Evolutionary conservation across 1,140 invertebrate species (phyloP).

Genomic region (Heliconius hermathena): DNA sequence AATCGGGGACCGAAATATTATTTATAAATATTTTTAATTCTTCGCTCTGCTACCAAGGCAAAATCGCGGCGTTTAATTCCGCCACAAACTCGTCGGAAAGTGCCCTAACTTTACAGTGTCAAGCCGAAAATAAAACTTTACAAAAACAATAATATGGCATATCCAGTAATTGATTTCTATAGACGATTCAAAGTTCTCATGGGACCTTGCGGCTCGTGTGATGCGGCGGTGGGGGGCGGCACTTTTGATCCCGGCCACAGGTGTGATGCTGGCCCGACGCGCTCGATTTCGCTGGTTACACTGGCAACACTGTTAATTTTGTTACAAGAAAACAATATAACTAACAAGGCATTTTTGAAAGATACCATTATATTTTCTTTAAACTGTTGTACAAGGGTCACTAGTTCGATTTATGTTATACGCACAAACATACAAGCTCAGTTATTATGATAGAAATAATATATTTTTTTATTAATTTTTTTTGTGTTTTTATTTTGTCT

Average conservation of each 20-base stretch:
- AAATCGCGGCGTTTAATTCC: no score
- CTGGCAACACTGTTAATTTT: conserved; percentile 3
- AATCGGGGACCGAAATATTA: no score
- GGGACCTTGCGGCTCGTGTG: conserved; percentile 67
- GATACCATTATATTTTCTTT: neutral
- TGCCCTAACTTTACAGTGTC: no score
- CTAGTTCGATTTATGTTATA: neutral
- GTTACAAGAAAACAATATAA: conserved; percentile 3
- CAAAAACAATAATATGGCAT: neutral
- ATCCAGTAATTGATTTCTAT: conserved; percentile 14
- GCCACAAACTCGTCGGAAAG: no score
- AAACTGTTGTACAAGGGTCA: neutral
- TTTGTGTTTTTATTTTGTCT: conserved; percentile 2
- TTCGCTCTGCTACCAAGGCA: no score
- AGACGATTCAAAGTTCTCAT: conserved; percentile 65
- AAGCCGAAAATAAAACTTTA: neutral
- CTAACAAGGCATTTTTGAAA: neutral
- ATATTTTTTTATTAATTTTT: neutral
- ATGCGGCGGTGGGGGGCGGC: conserved; percentile 50
- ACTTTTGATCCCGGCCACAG: conserved; percentile 65
- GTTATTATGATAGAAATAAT: neutral
- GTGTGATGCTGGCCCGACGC: conserved; percentile 58
- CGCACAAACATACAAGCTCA: neutral
- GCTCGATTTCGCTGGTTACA: conserved; percentile 20
- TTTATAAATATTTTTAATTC: no score